A percentile compares a stretch with the other conserved stretches of the same genome.
phyloP scores from a whole-genome alignment of 2,113 vertebrate species.

The Cheirogaleus medius region DNA sequence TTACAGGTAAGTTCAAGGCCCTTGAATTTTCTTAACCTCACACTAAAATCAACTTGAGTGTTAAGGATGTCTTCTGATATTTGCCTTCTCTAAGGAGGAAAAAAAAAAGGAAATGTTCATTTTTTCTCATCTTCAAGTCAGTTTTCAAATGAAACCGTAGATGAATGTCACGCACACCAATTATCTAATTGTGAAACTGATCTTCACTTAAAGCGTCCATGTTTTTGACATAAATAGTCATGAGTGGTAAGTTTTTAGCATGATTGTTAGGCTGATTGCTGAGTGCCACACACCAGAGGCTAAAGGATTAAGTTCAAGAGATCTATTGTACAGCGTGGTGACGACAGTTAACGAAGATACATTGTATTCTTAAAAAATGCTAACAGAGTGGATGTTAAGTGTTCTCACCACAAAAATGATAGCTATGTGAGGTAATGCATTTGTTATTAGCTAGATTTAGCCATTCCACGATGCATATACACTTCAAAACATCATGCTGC shows the following conservation, averaged over 20 bases:
- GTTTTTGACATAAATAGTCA: slow-evolving; percentile 44
- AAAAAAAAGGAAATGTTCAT: neutral
- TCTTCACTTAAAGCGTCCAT: neutral
- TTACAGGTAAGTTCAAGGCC: neutral
- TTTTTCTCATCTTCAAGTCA: slow-evolving; percentile 43
- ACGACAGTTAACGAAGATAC: neutral
- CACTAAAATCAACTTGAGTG: neutral
- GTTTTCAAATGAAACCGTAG: slow-evolving; percentile 44
- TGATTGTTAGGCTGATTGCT: slow-evolving; percentile 28
- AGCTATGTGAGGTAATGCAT: neutral
- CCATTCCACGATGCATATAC: neutral
- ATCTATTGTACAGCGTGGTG: neutral
- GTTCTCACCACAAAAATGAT: neutral
- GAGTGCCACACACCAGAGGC: neutral
- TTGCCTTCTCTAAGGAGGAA: neutral
- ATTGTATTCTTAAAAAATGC: neutral
- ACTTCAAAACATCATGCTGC: neutral
- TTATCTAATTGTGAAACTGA: slow-evolving; percentile 51
- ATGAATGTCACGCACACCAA: neutral
- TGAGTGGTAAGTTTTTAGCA: slow-evolving; percentile 24
- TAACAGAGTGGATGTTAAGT: neutral
- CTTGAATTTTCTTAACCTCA: neutral
- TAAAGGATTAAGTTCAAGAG: neutral
- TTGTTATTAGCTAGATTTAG: neutral
- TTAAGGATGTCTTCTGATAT: neutral